Evolutionary conservation across 2,888 invertebrate genomes (phyloP), one percentile per base, ranked within the genome.

Genomic region (Seladonia tumulorum): DNA sequence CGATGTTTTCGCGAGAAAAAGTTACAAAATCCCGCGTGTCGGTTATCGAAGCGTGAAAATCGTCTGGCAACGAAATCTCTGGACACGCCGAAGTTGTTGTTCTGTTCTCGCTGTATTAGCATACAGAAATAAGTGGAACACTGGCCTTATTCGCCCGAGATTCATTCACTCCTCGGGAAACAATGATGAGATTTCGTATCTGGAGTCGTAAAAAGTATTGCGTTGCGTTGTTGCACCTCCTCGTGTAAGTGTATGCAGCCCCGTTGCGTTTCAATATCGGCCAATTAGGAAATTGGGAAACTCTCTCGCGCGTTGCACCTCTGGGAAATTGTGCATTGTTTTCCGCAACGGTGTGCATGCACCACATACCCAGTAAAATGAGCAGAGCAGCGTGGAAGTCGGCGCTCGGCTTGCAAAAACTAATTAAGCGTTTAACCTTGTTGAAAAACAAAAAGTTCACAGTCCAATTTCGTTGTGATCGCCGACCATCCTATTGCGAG

Each of bases 171-270:
- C 57, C 73, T 10, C 14, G 22, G 22, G 18, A 68, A 80, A 90
- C 86, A 88, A 89, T 89, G 81, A 70, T 87, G 82, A 71, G 85
- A 86, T 89, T 85, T 89, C 89, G 82, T 76, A 79, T 79, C 45
- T 78, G 74, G 29, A 63, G 14, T 29, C 77, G 73, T 68, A 77
- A 63, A 85, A 72, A 76, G 80, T 82, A 42, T 68, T 84, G 84
- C 82, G 78, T 70, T 42, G 42, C n/a, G 68, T 42, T n/a, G 14
- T 70, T 42, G 18, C 63, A 29, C 49, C 22, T 70, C 35, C 47
- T 47, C 71, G 25, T 35, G 18, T n/a, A 73, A 18, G n/a, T 2
- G 22, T 49, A 35, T 22, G 49, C 49, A 53, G 29, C 14, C 57
- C 68, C 74, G 57, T 72, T 39, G 25, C n/a, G 72, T 83, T 85